Base-by-base conservation (phyloP, 1,140 invertebrate genomes). In the Drosophila oshimai region DNA sequence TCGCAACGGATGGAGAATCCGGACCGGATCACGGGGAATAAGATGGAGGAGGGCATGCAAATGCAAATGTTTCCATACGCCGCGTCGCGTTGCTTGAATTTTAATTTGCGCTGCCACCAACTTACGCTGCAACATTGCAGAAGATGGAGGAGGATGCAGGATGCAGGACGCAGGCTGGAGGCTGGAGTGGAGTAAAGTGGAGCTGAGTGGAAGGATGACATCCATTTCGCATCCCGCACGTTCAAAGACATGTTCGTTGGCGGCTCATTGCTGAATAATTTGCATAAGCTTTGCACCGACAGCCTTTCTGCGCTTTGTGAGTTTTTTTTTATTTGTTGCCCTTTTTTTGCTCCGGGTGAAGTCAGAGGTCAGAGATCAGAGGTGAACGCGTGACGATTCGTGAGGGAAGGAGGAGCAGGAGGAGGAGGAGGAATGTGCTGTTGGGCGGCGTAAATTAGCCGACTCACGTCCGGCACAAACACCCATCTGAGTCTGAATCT, bases 51-150 rank as follows among this genome's bases (percentile, higher is more conserved):
- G n/a, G n/a, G 53, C 50, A 54, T 54, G 64, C 22, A 68, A 86
- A 87, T 86, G 81, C 81, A 86, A 87, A 86, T 87, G 65, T 80
- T 75, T 69, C 71, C 71, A 80, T 80, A 84, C 79, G 75, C 73
- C 69, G 50, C 50, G 46, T 47, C 72, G 80, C 74, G 53, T 61
- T 86, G 57, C 74, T 80, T 86, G 80, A 86, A 86, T 86, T 86
- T 86, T 86, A 86, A 84, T 84, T 84, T 86, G 75, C 62, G 60
- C 24, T 34, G 36, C 37, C 42, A 81, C 34, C 54, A 79, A 83
- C 41, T 78, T 84, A 39, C 62, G 64, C 46, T 83, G 73, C 79
- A 83, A 60, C 70, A 71, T 47, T 65, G 62, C 61, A 65, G 28
- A 31, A 33, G 7, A n/a, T n/a, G n/a, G n/a, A n/a, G n/a, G n/a